These are phyloP conservation scores for Oscheius onirici DNA, from an alignment of 2,888 invertebrate species.

Conservation along the genomic window DNA sequence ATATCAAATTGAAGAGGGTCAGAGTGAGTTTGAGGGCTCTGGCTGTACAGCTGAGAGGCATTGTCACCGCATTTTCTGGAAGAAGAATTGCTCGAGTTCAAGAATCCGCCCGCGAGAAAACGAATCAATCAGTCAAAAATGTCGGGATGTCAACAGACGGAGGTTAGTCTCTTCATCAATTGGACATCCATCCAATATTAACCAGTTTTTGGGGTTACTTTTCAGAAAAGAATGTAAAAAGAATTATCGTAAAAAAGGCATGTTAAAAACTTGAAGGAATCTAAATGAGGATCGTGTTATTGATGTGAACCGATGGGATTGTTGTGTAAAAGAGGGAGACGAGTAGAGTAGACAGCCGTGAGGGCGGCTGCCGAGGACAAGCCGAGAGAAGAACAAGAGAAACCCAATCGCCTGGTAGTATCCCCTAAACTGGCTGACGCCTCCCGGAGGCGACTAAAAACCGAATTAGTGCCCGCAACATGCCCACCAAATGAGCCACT, in stretches of 20 bases:
- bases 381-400: not conserved
- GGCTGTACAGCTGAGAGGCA: slow-evolving; percentile 71
- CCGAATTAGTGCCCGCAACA: slow-evolving; percentile 27
- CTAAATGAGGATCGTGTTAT: not conserved
- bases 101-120: slow-evolving; percentile 24
- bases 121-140: slow-evolving; percentile 13
- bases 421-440: slow-evolving; percentile 8
- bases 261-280: too few relatives aligned
- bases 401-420: slow-evolving; percentile 26
- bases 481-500: slow-evolving; percentile 22
- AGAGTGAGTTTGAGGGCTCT: slow-evolving; percentile 70
- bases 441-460: slow-evolving; percentile 20
- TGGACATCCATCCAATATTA: too few relatives aligned
- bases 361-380: slow-evolving; percentile 15
- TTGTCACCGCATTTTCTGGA: slow-evolving; percentile 35
- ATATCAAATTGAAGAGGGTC: slow-evolving; percentile 71
- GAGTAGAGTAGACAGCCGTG: slow-evolving; percentile 25
- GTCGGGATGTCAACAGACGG: too few relatives aligned
- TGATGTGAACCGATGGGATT: not conserved
- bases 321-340: not conserved
- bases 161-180: too few relatives aligned
- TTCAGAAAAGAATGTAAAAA: too few relatives aligned
- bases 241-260: too few relatives aligned
- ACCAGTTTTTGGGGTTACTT: too few relatives aligned
- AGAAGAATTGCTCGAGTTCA: not conserved